Base-by-base conservation (phyloP, 2,888 invertebrate genomes). In the Cheilosia urbana region DNA sequence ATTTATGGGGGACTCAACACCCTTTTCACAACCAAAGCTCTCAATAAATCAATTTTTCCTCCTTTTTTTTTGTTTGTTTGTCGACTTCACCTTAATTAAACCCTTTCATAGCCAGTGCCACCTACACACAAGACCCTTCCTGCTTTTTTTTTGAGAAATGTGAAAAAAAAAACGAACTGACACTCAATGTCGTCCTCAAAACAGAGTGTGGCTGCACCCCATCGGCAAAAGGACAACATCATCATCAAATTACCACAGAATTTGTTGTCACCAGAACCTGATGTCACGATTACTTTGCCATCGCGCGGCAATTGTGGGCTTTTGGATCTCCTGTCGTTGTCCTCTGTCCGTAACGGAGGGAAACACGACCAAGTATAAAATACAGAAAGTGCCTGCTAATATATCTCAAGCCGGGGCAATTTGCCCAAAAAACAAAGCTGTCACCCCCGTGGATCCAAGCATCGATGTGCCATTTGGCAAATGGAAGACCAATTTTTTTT, bases 221-320 rank as follows among this genome's bases (percentile, higher is more conserved):
- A 47, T 79, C 75, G 47, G 73, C 49, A 73, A 78, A 79, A 47
- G 65, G 57, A 75, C 75, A 81, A 76, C 80, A 85, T 80, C 76
- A 82, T 82, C 77, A 85, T 85, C 85, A 80, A 85, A 80, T 81
- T 85, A 81, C 85, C 85, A 77, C 85, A 81, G 76, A 76, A 84
- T 75, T 79, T 71, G 71, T 85, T 85, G 85, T 77, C 81, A 76
- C 81, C 81, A 80, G 68, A 85, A 68, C 62, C 66, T 80, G 85
- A 76, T 76, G 81, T 66, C 71, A 76, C 76, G 66, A 72, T 77
- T 79, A 73, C 73, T 79, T 83, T 83, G 57, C 24, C 79, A 68
- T 79, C 73, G 79, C 47, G 72, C 47, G 78, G 55, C 58, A 83
- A 75, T 73, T 68, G 68, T n/a, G 60, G 71, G 65, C 75, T 40